Percentiles rank a stretch among this genome's conserved stretches.
Evolutionary conservation across 2,888 invertebrate genomes (phyloP).

Genomic region (Chromoteleia sp.): DNA sequence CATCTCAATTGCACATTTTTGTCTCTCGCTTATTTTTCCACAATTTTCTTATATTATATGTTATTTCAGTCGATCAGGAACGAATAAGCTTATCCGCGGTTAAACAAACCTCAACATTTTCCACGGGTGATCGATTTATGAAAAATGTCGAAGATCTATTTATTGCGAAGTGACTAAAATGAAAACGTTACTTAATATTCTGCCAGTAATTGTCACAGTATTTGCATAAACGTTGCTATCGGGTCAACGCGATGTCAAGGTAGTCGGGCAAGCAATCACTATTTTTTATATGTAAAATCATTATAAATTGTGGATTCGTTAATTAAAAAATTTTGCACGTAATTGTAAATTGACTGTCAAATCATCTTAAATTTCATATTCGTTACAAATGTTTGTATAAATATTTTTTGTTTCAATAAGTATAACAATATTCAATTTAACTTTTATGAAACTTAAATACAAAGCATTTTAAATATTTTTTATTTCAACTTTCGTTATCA

Average conservation of each 20-base stretch:
- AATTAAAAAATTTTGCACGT: neutral
- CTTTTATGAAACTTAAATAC: too few relatives aligned
- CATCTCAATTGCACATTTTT: conserved; percentile 20
- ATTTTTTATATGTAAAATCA: conserved; percentile 25
- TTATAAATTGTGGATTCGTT: conserved; percentile 11
- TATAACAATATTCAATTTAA: neutral
- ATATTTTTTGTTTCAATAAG: too few relatives aligned
- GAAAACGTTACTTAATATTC: conserved; percentile 46
- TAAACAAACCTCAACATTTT: too few relatives aligned
- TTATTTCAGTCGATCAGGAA: neutral
- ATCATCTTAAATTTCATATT: too few relatives aligned
- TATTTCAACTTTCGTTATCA: too few relatives aligned
- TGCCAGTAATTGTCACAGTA: conserved; percentile 33
- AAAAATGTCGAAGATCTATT: conserved; percentile 20
- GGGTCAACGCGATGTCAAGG: conserved; percentile 69
- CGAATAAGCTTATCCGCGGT: too few relatives aligned
- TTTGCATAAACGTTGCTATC: conserved; percentile 59
- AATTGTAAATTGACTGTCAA: too few relatives aligned
- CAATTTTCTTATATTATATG: conserved; percentile 2
- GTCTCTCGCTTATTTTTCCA: neutral
- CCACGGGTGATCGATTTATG: too few relatives aligned
- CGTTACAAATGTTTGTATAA: too few relatives aligned
- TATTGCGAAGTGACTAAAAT: conserved; percentile 13
- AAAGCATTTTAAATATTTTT: too few relatives aligned
- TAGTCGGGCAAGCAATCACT: conserved; percentile 2